These are phyloP conservation scores for Coluber constrictor DNA, from an alignment of 2,797 vertebrate genomes.

Conservation along the genomic window DNA sequence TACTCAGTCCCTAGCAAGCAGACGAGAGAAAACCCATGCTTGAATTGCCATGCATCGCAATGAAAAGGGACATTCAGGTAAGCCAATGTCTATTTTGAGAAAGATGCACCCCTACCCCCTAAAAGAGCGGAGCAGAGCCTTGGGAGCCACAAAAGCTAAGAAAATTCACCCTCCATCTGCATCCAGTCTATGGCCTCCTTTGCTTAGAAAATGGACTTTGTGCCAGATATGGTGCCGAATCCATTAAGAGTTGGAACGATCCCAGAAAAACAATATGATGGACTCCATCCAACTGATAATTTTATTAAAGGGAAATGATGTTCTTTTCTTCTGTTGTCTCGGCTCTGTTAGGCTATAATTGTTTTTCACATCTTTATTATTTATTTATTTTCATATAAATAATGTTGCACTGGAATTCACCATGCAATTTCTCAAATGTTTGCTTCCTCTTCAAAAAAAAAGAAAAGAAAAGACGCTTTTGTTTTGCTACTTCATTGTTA, in stretches of 20 bases:
- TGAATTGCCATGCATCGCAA: no score
- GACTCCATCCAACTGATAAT: background rate
- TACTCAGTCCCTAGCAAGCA: no score
- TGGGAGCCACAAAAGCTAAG: background rate
- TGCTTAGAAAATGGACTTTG: background rate
- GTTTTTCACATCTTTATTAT: background rate
- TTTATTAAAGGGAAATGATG: slow-evolving; percentile 4
- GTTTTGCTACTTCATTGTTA: background rate
- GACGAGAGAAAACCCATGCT: no score
- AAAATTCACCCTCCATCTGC: background rate
- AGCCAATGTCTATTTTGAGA: background rate
- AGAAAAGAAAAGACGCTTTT: background rate
- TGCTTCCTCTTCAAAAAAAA: background rate
- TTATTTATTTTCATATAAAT: background rate
- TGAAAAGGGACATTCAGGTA: no score
- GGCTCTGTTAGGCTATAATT: background rate
- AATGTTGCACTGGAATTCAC: background rate
- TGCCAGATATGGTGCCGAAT: background rate
- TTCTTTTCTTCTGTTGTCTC: background rate
- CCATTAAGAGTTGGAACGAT: slow-evolving; percentile 1
- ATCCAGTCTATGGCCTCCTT: background rate
- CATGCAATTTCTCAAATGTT: background rate
- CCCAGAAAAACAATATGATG: slow-evolving; percentile 9
- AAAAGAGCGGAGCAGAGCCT: background rate
- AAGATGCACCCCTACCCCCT: no score